Conservation (phyloP, 2,113 vertebrate species). For the Erpornis zantholeuca region DNA sequence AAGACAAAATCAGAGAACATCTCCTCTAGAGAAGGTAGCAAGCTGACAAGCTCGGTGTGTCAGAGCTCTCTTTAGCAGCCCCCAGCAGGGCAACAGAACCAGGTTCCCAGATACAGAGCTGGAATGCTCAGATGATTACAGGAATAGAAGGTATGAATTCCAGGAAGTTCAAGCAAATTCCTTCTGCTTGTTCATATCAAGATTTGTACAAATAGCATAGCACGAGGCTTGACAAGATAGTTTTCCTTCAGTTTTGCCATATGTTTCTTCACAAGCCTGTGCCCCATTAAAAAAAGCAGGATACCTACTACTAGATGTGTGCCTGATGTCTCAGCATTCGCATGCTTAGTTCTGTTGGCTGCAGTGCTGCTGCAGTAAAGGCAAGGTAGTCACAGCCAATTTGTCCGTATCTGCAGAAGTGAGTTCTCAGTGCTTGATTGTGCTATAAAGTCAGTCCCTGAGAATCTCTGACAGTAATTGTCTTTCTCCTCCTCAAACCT, state of each 20-base stretch:
- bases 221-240: not conserved
- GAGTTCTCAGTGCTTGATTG: not conserved
- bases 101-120: not conserved
- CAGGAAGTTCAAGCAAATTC: slow-evolving; percentile 39
- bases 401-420: not conserved
- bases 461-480: not conserved
- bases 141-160: slow-evolving; percentile 23
- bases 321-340: not conserved
- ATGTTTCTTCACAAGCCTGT: slow-evolving; percentile 1
- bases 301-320: not conserved
- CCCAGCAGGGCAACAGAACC: not conserved
- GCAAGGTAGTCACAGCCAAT: slow-evolving; percentile 18
- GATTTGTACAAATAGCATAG: slow-evolving; percentile 35
- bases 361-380: slow-evolving; percentile 52
- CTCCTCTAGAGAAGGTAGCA: not conserved
- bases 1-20: not conserved
- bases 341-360: slow-evolving; percentile 12
- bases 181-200: slow-evolving; percentile 32
- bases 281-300: not conserved
- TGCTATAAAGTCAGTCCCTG: not conserved
- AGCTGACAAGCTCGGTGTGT: not conserved
- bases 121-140: not conserved
- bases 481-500: slow-evolving; percentile 14
- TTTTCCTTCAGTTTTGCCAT: slow-evolving; percentile 39
- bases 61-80: not conserved